These are phyloP conservation scores for Diabrotica undecimpunctata DNA, from an alignment of 1,140 invertebrate genomes.

Conservation along the genomic window DNA sequence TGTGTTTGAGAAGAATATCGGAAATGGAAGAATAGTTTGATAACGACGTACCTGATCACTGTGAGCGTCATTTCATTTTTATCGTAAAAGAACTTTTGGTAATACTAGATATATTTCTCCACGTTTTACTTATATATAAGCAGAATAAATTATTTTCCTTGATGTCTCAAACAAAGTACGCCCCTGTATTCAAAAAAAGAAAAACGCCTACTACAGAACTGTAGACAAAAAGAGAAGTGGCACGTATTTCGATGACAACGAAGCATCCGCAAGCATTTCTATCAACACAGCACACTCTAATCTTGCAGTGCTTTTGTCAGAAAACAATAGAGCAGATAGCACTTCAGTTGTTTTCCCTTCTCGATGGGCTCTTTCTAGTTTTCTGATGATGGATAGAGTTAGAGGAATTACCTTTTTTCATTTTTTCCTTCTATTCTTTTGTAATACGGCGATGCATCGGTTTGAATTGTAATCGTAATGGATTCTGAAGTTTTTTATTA, in stretches of 20 bases:
- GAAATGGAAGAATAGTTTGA: too few relatives aligned
- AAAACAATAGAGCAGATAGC: slow-evolving; percentile 11
- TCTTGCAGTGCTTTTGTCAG: slow-evolving; percentile 13
- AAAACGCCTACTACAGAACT: background rate
- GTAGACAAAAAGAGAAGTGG: slow-evolving; percentile 6
- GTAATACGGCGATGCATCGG: background rate
- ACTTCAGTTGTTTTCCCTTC: slow-evolving; percentile 14
- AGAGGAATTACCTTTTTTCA: background rate
- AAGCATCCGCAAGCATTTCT: slow-evolving; percentile 8
- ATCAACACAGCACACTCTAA: slow-evolving; percentile 13
- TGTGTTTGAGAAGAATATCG: too few relatives aligned
- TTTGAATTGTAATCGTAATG: background rate
- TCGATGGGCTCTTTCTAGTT: background rate
- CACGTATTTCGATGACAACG: slow-evolving; percentile 4
- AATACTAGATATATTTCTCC: too few relatives aligned
- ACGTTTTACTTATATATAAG: too few relatives aligned
- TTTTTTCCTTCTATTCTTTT: background rate
- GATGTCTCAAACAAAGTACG: too few relatives aligned
- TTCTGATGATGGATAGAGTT: background rate
- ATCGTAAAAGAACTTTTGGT: too few relatives aligned
- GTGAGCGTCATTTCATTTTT: too few relatives aligned
- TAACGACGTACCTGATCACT: too few relatives aligned
- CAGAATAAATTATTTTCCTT: too few relatives aligned
- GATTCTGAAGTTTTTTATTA: too few relatives aligned
- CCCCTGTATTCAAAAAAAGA: too few relatives aligned